Conservation (phyloP, 2,888 invertebrate genomes). For the Diplolepis rosae region DNA sequence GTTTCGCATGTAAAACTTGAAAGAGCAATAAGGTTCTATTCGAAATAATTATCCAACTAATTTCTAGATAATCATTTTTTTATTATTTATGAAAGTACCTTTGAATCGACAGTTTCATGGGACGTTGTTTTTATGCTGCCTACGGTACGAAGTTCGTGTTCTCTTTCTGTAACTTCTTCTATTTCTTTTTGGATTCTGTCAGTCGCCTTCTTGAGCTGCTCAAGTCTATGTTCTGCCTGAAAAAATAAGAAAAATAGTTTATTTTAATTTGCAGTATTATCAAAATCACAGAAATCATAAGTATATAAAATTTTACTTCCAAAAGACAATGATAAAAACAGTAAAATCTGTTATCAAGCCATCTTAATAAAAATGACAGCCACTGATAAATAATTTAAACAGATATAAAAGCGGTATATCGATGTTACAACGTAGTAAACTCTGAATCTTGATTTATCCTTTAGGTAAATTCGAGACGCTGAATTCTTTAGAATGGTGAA, state of each 20-base stretch:
- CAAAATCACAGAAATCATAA: neutral
- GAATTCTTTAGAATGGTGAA: slow-evolving; percentile 11
- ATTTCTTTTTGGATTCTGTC: slow-evolving; percentile 91
- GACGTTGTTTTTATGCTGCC: slow-evolving; percentile 77
- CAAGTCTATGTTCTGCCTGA: slow-evolving; percentile 79
- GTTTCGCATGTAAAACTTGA: too few relatives aligned
- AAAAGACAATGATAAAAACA: neutral
- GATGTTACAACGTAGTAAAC: neutral
- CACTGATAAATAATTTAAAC: neutral
- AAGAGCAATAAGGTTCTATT: too few relatives aligned
- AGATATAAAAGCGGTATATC: neutral
- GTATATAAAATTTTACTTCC: too few relatives aligned
- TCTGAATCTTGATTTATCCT: neutral
- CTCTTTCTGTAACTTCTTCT: slow-evolving; percentile 88
- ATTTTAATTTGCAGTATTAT: neutral
- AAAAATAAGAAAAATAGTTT: neutral
- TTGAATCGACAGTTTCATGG: slow-evolving; percentile 75
- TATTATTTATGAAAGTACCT: slow-evolving; percentile 57
- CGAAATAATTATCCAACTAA: too few relatives aligned
- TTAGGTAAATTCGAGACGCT: slow-evolving; percentile 7
- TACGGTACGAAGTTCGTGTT: slow-evolving; percentile 85
- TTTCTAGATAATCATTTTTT: too few relatives aligned
- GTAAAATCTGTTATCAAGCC: neutral
- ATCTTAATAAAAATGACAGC: neutral
- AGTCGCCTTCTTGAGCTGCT: slow-evolving; percentile 79